Percentiles rank a stretch among this genome's conserved stretches.
These are phyloP conservation scores for Limosa lapponica DNA, from an alignment of 2,797 vertebrate species.

Conservation along the genomic window DNA sequence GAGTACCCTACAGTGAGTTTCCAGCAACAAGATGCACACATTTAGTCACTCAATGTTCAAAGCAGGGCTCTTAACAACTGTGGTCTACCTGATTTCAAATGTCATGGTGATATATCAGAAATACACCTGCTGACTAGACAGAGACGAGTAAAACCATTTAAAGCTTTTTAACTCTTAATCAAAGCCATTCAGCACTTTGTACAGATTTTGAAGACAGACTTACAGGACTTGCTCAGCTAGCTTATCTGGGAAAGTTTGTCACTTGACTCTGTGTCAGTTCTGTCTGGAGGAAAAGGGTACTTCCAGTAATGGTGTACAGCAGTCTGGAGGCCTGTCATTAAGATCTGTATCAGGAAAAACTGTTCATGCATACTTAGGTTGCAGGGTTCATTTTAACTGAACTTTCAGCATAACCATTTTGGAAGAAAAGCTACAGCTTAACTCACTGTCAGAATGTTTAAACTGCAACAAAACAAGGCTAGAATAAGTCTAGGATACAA, in stretches of 20 bases:
- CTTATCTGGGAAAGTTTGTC: neutral
- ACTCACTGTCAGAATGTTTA: neutral
- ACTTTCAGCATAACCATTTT: neutral
- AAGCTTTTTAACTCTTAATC: neutral
- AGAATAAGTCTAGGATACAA: neutral
- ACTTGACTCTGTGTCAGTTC: neutral
- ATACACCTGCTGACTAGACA: neutral
- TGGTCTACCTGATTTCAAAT: neutral
- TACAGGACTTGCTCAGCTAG: neutral
- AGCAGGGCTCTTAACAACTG: neutral
- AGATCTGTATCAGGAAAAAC: neutral
- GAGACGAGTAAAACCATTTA: neutral
- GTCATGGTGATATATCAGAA: neutral
- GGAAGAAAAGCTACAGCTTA: neutral
- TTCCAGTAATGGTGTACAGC: neutral
- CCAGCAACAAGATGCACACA: neutral
- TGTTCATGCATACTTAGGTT: neutral
- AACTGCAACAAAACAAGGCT: neutral
- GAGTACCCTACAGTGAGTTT: neutral
- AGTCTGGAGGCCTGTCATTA: neutral
- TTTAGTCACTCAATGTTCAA: neutral
- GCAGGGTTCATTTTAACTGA: neutral
- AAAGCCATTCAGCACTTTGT: neutral
- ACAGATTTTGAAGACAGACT: neutral
- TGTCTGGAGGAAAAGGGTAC: neutral